Evolutionary conservation across 2,113 vertebrate species (phyloP), one percentile per base, ranked within the genome.

Genomic region (Grantiella picta): DNA sequence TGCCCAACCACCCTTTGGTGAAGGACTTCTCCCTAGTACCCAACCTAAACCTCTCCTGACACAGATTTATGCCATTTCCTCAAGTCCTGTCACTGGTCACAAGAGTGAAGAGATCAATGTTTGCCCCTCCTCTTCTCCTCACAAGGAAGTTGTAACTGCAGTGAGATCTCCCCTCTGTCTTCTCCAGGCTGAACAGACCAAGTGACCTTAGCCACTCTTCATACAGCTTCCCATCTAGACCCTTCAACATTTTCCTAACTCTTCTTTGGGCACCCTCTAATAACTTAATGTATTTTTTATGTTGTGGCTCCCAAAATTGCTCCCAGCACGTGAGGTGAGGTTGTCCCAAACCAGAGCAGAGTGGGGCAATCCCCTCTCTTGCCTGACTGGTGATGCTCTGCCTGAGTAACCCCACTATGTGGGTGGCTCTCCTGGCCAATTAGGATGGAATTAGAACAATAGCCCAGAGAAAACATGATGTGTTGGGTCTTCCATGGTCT

Each of bases 341-440:
- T 29, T 0, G 1, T 25, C 12, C 14, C 31, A 56, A 14, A 1
- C 5, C 31, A 65, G 25, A 40, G 11, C 50, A 63, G 66, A 50
- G 35, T 1, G 0, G 13, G n/a, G 50, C 27, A 50, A 33, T 44
- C 3, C 15, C 17, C 17, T 42, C 10, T 12, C 23, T 8, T 6
- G 8, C 7, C 59, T 0, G 0, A 2, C 14, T 63, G 33, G 25
- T 0, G 2, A 33, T 33, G 18, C 23, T 56, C 12, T 22, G n/a
- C n/a, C 29, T n/a, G 42, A n/a, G 20, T 19, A 9, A 1, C 5
- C 17, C 5, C 13, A 44, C 27, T 10, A 31, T 21, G 44, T 0
- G 1, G 10, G 2, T 17, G 33, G 7, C 8, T 4, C 24, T 40
- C 6, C 35, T 40, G 35, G 12, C 6, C 15, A 40, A 9, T 49